These are phyloP conservation scores for Lepisosteus osseus DNA, from an alignment of 2,113 vertebrate genomes.

Conservation along the genomic window DNA sequence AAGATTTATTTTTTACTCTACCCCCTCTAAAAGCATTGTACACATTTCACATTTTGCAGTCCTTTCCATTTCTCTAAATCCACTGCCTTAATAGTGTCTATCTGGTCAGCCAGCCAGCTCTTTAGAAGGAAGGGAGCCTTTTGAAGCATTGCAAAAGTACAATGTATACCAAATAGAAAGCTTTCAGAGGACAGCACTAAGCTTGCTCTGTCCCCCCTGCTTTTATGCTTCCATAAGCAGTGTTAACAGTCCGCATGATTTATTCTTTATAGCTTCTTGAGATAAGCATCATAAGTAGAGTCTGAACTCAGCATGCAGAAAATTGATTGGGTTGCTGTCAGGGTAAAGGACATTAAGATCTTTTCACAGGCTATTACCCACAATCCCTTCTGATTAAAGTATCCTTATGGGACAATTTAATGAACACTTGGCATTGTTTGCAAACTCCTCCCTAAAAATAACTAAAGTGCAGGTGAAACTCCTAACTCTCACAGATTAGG, in stretches of 20 bases:
- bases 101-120: neutral
- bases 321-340: constrained; percentile 24
- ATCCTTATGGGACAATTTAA: constrained; percentile 12
- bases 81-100: neutral
- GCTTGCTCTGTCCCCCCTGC: neutral
- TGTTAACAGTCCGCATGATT: constrained; percentile 19
- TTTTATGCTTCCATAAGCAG: constrained; percentile 9
- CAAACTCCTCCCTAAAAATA: constrained; percentile 8
- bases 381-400: constrained; percentile 26
- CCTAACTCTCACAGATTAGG: neutral
- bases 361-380: constrained; percentile 25
- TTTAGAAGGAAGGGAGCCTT: neutral
- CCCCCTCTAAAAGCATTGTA: constrained; percentile 28
- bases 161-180: neutral
- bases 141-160: neutral
- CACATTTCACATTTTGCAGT: constrained; percentile 42
- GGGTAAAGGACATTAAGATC: constrained; percentile 27
- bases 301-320: constrained; percentile 22
- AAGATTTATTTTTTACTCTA: constrained; percentile 41
- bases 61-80: constrained; percentile 1
- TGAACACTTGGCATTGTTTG: constrained; percentile 19
- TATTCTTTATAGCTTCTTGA: constrained; percentile 19
- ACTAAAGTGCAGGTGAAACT: constrained; percentile 9
- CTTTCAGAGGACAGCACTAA: neutral
- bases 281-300: constrained; percentile 21